A percentile compares a stretch with the other conserved stretches of the same genome.
Evolutionary conservation across 2,113 vertebrate genomes (phyloP).

Genomic region (Myocastor coypus): DNA sequence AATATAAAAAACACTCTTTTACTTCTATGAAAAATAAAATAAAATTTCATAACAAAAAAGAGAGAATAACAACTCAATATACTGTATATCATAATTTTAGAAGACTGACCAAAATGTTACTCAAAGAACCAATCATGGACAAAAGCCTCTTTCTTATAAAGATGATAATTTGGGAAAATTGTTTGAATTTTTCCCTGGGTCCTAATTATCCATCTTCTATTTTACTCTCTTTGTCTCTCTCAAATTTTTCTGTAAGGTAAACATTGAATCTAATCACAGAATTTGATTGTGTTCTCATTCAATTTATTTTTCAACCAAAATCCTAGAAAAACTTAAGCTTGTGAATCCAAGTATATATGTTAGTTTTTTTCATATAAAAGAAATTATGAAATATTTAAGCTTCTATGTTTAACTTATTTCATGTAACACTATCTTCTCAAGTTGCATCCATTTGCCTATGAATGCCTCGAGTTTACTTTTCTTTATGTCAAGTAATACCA

Average conservation of each 20-base stretch:
- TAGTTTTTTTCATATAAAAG: not conserved
- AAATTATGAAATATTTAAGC: not conserved
- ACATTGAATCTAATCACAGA: not conserved
- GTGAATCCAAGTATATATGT: not conserved
- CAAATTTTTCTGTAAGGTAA: not conserved
- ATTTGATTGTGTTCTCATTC: not conserved
- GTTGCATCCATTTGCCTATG: no score
- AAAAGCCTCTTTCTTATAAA: not conserved
- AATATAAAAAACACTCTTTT: not conserved
- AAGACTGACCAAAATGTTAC: not conserved
- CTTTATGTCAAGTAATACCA: no score
- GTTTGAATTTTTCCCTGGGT: not conserved
- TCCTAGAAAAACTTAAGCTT: not conserved
- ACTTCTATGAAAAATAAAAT: not conserved
- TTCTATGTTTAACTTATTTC: no score
- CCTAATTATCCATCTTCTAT: not conserved
- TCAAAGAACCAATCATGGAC: not conserved
- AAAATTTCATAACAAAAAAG: not conserved
- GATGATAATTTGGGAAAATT: not conserved
- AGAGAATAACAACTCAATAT: not conserved
- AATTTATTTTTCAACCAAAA: not conserved
- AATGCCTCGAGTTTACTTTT: no score
- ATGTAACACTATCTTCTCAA: no score
- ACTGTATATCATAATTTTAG: not conserved
- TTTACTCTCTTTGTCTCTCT: not conserved